Evolutionary conservation across 2,888 invertebrate species (phyloP), one percentile per base, ranked within the genome.

Genomic region (Hipparchia semele): DNA sequence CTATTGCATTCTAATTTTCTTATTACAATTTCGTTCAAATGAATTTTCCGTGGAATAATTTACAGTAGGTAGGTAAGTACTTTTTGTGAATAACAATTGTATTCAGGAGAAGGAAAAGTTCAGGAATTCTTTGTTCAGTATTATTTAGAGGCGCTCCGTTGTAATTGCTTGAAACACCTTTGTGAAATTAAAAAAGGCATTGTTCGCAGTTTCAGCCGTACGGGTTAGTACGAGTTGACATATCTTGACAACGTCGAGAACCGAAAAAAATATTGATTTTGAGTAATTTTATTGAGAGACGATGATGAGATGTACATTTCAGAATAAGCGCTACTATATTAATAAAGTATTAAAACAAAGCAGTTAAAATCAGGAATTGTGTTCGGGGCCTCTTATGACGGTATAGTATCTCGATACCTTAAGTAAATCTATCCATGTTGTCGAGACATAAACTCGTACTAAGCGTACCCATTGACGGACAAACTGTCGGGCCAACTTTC

Each of bases 151-250:
- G 69, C 68, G 68, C 62, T 49, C 72, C 73, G 68, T 72, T 73
- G 73, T 76, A 76, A 77, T 73, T 78, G 75, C 75, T 77, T 58
- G 39, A 72, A 73, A 62, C 71, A 54, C 56, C 74, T 75, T 76
- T 75, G 53, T 72, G 49, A 62, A 75, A 76, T 78, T 74, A 77
- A 76, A 76, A 23, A 76, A 70, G 51, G 70, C 49, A 69, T 70
- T 75, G 75, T 80, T 79, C 80, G 68, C 77, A 75, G 73, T 75
- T 72, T 71, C 58, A 64, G 70, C 10, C 61, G 45, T 56, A 8
- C 7, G 13, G 5, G 13, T 56, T 23, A 56, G 56, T 13, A 56
- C 13, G 7, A 56, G 56, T 6, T 56, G 13, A 12, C 12, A 12
- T 12, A 56, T 56, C 49, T 13, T 7, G 56, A 54, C 13, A 54